Base-by-base conservation (phyloP, 2,113 vertebrate species). In the Pipra filicauda region DNA sequence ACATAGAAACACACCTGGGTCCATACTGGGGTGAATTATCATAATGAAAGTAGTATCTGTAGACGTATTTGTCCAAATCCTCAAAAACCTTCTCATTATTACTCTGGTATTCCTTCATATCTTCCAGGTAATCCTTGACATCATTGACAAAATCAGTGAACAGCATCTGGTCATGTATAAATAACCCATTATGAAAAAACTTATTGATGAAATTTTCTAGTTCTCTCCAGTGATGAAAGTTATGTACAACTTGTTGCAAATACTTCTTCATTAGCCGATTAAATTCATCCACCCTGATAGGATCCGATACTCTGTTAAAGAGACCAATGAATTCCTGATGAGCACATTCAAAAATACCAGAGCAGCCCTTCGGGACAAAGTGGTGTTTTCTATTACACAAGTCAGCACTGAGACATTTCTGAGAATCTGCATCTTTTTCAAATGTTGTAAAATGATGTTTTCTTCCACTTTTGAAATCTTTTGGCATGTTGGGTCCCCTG, bases 221-320 rank as follows among this genome's bases (percentile, higher is more conserved):
- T 95, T 99, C 99, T 90, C 98, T 97, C 99, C 99, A 99, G 92
- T 99, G 99, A 96, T 98, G 98, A 85, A 99, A 99, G 90, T 98
- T 97, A 69, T 97, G 96, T 44, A 99, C 98, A 88, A 99, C 98
- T 88, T 99, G 98, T 52, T 99, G 97, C 93, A 99, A 94, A 95
- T 99, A 99, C 91, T 98, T 98, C 75, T 97, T 98, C 62, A 99
- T 98, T 43, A 99, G 97, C 85, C 98, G 97, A 95, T 98, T 95
- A 94, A 99, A 99, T 72, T 99, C 99, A 44, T 99, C 99, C 5
- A 98, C 98, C 93, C 97, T 98, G 65, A 99, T 98, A 21, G 99
- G 99, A 89, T 98, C 98, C 2, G 97, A 97, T 18, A 98, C 98
- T 93, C 98, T 98, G 94, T 99, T 98, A 96, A 99, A 99, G 44